Percentiles rank a stretch among this genome's conserved stretches.
Conservation (phyloP, 2,888 invertebrate species). For the Machimus atricapillus region DNA sequence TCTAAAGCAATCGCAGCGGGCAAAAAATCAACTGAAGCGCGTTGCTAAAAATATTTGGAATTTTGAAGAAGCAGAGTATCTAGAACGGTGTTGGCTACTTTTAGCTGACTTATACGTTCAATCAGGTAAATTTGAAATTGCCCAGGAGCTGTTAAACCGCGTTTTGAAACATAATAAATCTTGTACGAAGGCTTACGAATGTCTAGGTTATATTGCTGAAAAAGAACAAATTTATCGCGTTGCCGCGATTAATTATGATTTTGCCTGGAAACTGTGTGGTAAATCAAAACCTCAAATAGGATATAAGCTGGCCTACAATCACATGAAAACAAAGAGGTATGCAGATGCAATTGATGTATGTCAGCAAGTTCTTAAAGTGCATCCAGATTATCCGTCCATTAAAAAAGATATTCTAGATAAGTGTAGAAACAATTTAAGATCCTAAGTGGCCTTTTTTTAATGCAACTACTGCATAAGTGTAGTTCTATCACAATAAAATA, state of each 20-base stretch:
- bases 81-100: conserved; percentile 94
- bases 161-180: conserved; percentile 85
- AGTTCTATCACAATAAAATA: not conserved
- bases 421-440: conserved; percentile 76
- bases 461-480: not conserved
- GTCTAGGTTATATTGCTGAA: conserved; percentile 81
- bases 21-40: conserved; percentile 90
- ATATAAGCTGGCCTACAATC: conserved; percentile 90
- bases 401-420: conserved; percentile 94
- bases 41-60: conserved; percentile 88
- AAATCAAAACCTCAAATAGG: conserved; percentile 85
- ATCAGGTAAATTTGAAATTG: conserved; percentile 84
- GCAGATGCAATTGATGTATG: conserved; percentile 93
- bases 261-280: conserved; percentile 85
- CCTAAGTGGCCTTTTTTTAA: conserved; percentile 59
- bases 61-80: conserved; percentile 93
- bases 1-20: conserved; percentile 88
- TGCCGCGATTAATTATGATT: conserved; percentile 80
- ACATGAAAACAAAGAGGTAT: conserved; percentile 85
- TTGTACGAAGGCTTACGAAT: conserved; percentile 90
- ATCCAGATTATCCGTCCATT: conserved; percentile 90
- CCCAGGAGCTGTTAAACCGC: conserved; percentile 79
- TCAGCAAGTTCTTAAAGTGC: conserved; percentile 79
- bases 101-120: conserved; percentile 90
- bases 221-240: conserved; percentile 90